Conservation (phyloP, 2,797 vertebrate species). For the Petrocephalus schoutedeni region DNA sequence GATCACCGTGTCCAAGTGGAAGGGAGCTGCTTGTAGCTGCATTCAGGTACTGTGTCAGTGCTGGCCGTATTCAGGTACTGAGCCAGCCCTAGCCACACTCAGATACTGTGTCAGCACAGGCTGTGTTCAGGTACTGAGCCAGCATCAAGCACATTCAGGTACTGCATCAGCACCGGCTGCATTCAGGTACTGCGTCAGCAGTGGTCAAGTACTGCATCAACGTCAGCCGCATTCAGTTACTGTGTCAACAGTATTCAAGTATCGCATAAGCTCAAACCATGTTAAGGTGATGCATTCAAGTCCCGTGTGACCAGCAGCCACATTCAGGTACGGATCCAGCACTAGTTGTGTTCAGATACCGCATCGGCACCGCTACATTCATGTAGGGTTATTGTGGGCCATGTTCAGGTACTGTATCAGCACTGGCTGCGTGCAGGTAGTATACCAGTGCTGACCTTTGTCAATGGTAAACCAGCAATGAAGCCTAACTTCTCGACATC, state of each 20-base stretch:
- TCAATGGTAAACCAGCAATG: background rate
- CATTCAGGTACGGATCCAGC: background rate
- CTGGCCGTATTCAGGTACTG: background rate
- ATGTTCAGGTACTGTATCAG: background rate
- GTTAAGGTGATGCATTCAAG: background rate
- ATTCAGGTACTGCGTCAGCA: background rate
- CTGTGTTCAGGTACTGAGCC: background rate
- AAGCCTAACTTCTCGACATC: background rate
- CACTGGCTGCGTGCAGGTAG: background rate
- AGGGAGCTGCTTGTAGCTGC: background rate
- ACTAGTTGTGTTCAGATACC: background rate
- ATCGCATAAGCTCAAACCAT: background rate
- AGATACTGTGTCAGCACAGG: background rate
- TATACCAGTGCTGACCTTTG: background rate
- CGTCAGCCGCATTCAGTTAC: background rate
- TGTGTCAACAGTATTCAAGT: background rate
- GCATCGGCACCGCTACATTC: background rate
- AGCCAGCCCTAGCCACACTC: background rate
- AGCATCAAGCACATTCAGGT: background rate
- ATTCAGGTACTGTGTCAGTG: background rate
- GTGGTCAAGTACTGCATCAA: background rate
- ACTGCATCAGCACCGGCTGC: background rate
- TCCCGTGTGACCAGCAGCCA: background rate
- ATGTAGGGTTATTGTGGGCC: background rate
- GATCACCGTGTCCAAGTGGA: background rate